Percentiles rank a stretch among this genome's conserved stretches.
phyloP scores from a whole-genome alignment of 2,888 invertebrate species.

The Troglohyphantes excavatus region DNA sequence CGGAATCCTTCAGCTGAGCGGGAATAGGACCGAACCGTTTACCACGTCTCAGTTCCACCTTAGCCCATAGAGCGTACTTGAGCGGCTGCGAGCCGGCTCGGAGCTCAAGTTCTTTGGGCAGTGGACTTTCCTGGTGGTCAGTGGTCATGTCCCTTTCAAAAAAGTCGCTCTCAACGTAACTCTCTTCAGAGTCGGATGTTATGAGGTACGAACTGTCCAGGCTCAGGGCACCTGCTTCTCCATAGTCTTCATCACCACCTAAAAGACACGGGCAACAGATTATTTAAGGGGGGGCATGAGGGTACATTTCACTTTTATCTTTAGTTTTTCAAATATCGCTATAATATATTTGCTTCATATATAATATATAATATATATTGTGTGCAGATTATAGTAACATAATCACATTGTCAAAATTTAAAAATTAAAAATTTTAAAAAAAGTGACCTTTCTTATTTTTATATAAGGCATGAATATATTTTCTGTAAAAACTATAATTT shows the following conservation, averaged over 20 bases:
- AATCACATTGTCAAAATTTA: too few species aligned
- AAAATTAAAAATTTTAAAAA: too few species aligned
- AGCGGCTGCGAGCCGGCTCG: slow-evolving; percentile 62
- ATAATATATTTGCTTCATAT: too few species aligned
- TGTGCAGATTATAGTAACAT: too few species aligned
- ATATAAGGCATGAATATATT: too few species aligned
- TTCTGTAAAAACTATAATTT: too few species aligned
- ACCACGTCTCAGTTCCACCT: slow-evolving; percentile 54
- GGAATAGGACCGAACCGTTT: slow-evolving; percentile 74
- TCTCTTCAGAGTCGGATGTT: slow-evolving; percentile 59
- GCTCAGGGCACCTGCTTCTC: slow-evolving; percentile 39
- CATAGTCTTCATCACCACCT: slow-evolving; percentile 74
- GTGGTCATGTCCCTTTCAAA: slow-evolving; percentile 49
- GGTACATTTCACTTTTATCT: background rate
- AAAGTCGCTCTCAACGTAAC: slow-evolving; percentile 7
- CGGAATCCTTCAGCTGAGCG: slow-evolving; percentile 68
- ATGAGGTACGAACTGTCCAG: slow-evolving; percentile 57
- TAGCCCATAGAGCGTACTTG: slow-evolving; percentile 63
- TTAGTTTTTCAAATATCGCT: too few species aligned
- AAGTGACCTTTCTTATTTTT: too few species aligned
- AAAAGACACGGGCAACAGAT: background rate
- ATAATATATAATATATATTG: too few species aligned
- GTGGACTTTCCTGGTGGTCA: slow-evolving; percentile 43
- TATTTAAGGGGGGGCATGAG: background rate
- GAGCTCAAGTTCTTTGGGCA: slow-evolving; percentile 74